phyloP scores from a whole-genome alignment of 2,797 vertebrate species.

The Pteropus rufus region DNA sequence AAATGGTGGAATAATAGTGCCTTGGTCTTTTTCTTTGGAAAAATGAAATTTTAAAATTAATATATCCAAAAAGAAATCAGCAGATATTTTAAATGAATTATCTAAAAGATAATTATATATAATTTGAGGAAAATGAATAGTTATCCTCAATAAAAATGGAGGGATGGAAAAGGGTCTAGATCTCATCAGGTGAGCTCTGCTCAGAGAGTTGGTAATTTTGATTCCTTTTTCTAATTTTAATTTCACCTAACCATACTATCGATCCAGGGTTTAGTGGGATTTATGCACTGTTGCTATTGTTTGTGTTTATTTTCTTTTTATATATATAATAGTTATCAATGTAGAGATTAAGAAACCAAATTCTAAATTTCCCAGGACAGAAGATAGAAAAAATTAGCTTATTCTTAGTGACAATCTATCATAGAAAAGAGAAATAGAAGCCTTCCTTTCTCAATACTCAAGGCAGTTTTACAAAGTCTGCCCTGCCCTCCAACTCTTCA shows the following conservation, averaged over 20 bases:
- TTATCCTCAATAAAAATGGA: neutral
- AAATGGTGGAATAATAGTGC: neutral
- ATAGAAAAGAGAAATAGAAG: neutral
- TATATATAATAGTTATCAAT: neutral
- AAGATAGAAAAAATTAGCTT: neutral
- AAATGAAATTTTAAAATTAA: slow-evolving; percentile 27
- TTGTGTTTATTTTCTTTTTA: neutral
- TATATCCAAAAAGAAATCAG: neutral
- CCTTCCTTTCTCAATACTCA: neutral
- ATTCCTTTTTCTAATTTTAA: neutral
- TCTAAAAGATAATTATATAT: neutral
- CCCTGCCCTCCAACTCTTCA: neutral
- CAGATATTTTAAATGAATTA: neutral
- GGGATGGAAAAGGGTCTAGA: neutral
- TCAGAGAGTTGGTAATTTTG: neutral
- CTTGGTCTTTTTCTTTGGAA: neutral
- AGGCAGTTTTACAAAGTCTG: neutral
- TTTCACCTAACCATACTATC: neutral
- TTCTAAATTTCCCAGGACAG: neutral
- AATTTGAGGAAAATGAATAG: neutral
- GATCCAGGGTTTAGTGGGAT: neutral
- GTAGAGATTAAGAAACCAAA: neutral
- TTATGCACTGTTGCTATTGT: neutral
- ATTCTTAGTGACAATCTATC: neutral
- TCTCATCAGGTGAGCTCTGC: neutral